phyloP scores from a whole-genome alignment of 2,113 vertebrate genomes.

The Grammomys dolichurus region DNA sequence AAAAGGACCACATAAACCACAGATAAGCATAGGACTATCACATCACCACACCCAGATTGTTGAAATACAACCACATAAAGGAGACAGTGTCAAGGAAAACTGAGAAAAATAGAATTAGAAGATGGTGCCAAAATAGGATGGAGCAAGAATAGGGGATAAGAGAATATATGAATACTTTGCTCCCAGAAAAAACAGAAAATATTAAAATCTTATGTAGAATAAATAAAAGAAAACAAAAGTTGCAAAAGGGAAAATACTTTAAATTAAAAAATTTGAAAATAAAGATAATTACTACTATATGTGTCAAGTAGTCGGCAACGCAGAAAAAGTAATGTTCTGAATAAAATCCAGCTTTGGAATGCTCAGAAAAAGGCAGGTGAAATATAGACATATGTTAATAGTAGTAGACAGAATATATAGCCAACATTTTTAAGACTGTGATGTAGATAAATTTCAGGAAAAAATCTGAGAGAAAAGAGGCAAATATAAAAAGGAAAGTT shows the following conservation, averaged over 20 bases:
- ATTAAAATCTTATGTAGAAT: not conserved
- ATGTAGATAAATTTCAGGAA: not conserved
- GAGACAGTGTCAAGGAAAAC: not conserved
- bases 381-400: not conserved
- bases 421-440: not conserved
- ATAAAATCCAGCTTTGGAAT: not conserved
- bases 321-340: not conserved
- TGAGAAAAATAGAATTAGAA: not conserved
- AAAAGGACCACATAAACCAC: not conserved
- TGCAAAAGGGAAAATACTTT: not conserved
- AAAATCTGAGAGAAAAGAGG: not conserved
- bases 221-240: not conserved
- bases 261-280: not conserved
- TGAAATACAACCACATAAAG: not conserved
- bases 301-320: not conserved
- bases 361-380: not conserved
- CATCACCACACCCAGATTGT: not conserved
- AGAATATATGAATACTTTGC: not conserved
- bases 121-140: not conserved
- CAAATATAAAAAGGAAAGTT: not conserved
- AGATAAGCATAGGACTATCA: not conserved
- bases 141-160: not conserved
- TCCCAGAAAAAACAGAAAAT: not conserved
- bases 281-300: not conserved
- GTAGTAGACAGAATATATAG: not conserved